Percentiles rank a stretch among this genome's conserved stretches.
Evolutionary conservation across 2,888 invertebrate species (phyloP).

Genomic region (Andrena praecox): DNA sequence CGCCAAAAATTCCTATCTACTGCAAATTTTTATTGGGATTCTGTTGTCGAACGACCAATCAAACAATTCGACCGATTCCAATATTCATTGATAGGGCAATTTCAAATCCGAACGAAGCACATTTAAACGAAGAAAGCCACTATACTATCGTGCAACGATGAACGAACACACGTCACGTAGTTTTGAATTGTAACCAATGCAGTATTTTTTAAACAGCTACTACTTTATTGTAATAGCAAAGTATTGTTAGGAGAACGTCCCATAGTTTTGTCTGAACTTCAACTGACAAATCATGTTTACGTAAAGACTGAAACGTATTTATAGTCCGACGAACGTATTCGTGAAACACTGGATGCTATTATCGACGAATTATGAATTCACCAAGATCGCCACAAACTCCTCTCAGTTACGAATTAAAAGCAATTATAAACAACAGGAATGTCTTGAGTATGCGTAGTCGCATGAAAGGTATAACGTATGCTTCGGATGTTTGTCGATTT

Average conservation of each 20-base stretch:
- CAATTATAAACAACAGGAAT: constrained; percentile 88
- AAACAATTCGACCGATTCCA: neutral
- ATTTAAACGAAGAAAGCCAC: neutral
- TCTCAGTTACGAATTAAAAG: constrained; percentile 87
- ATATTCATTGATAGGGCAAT: neutral
- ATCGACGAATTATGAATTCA: constrained; percentile 69
- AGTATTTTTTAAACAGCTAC: neutral
- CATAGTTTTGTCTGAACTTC: neutral
- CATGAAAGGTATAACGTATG: constrained; percentile 85
- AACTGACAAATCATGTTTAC: neutral
- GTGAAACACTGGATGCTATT: neutral
- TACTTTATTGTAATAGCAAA: neutral
- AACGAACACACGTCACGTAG: neutral
- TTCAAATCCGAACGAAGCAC: constrained; percentile 9
- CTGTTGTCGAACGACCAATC: constrained; percentile 7
- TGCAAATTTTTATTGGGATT: neutral
- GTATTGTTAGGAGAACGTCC: neutral
- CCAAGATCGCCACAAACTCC: constrained; percentile 87
- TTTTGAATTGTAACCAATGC: constrained; percentile 29
- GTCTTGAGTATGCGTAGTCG: constrained; percentile 87
- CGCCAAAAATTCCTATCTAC: constrained; percentile 11
- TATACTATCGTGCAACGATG: neutral
- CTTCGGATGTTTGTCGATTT: constrained; percentile 6
- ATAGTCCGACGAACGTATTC: neutral
- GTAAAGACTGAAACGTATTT: neutral